phyloP scores from a whole-genome alignment of 1,140 invertebrate genomes.

The Neoseiulus cucumeris region DNA sequence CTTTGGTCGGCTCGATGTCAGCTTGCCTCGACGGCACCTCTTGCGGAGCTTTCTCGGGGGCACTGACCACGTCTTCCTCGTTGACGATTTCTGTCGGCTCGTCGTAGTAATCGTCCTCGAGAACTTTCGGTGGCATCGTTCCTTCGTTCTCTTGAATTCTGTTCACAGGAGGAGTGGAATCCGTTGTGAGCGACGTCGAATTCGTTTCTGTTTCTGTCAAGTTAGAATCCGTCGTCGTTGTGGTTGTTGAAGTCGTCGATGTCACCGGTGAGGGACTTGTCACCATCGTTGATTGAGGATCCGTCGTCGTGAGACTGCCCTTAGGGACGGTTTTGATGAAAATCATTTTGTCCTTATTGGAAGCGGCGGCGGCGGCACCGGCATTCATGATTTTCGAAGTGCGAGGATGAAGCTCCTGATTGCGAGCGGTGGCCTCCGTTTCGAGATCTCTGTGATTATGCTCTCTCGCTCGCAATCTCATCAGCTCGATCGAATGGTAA shows the following conservation, averaged over 20 bases:
- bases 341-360: background rate
- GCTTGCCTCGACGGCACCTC: background rate
- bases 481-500: constrained; percentile 7
- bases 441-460: background rate
- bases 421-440: background rate
- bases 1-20: background rate
- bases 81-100: background rate
- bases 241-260: background rate
- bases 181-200: background rate
- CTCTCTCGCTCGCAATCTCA: background rate
- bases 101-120: background rate
- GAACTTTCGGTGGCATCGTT: too few relatives aligned
- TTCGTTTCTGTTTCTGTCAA: background rate
- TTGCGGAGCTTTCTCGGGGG: background rate
- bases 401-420: background rate
- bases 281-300: background rate
- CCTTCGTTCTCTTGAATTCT: too few relatives aligned
- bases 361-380: background rate
- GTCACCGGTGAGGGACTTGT: background rate
- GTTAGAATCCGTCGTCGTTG: background rate
- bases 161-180: too few relatives aligned
- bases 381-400: constrained; percentile 8
- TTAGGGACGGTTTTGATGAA: background rate
- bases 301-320: background rate
- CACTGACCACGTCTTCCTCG: background rate